Base-by-base conservation (phyloP, 2,113 vertebrate genomes). In the Stegastes partitus region DNA sequence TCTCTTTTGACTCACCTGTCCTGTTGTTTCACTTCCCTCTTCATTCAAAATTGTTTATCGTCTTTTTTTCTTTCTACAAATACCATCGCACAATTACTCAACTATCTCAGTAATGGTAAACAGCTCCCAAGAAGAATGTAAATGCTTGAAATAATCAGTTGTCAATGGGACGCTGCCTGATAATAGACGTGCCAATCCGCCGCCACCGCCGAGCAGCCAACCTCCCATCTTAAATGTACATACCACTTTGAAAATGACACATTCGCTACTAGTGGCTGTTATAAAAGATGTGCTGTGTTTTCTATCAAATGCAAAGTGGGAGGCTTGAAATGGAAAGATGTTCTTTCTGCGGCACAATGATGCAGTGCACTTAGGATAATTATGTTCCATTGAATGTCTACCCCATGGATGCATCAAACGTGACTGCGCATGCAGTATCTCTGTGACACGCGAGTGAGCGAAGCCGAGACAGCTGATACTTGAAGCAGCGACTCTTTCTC, bases 281-380 rank as follows among this genome's bases (percentile, higher is more conserved):
- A 23, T 19, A 28, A 59, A 68, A 75, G 66, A 85, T 21, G 71
- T 34, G 58, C 23, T 39, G 55, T 74, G 79, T 76, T 71, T 79
- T 67, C 53, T 26, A 69, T 62, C 49, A 49, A 70, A 78, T 75
- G 72, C 67, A 78, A 81, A 74, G 72, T 28, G 50, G 47, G 57
- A 56, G 28, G 65, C 67, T 74, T 71, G 70, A 81, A 83, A 75
- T 74, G 68, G 59, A 84, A 79, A 78, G 57, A 68, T 22, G 64
- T 16, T 22, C 54, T 58, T 62, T 76, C 67, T 84, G 82, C 79
- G 58, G 70, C 64, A 86, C 72, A 84, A 79, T 66, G 74, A 87
- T 79, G 64, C 74, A 69, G 79, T 82, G 79, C 84, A 88, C 84
- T 83, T 82, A 77, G 45, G 61, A 56, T 86, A 83, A 87, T 89